Evolutionary conservation across 2,888 invertebrate species (phyloP), one percentile per base, ranked within the genome.

Genomic region (Leptopterna dolabrata): DNA sequence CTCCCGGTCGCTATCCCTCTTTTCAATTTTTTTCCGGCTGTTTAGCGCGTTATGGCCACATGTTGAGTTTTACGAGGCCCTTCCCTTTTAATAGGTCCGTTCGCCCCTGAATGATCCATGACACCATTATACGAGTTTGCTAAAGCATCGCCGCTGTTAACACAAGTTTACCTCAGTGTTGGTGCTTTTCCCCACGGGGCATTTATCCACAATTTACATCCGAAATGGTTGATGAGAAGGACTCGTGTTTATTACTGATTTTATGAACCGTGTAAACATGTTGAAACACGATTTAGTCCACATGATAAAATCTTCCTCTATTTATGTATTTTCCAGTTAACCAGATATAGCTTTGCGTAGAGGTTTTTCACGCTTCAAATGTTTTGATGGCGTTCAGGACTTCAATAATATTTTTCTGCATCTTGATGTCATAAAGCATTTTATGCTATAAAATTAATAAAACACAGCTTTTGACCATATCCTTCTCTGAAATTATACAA

Each of bases 21-120:
- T 85, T 85, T 85, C 85, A 85, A 85, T 85, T 85, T 85, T 83
- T 83, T 85, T 51, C 85, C 85, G 85, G 85, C 85, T 85, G 85
- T 85, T 85, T 85, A 85, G 76, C 85, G 76, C 85, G 85, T 85
- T 85, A 85, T 85, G 85, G 76, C 85, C 85, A 85, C 85, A 85
- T 85, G 85, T 85, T 85, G 85, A 85, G 76, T 73, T 85, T 85
- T 85, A 85, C 85, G 85, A 85, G 83, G 71, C 71, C 63, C 41
- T 45, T 47, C 29, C 63, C 27, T 24, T 81, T 81, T 81, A 81
- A 81, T 55, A 36, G 81, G 81, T 36, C 85, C 76, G 73, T 85
- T 73, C 85, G 73, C 51, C 36, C 85, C 45, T 73, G 85, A 43
- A 71, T 85, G 85, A 85, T 85, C 85, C 71, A 85, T 76, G 85